These are phyloP conservation scores for Drosophila algonquin DNA, from an alignment of 2,888 invertebrate species.

Conservation along the genomic window DNA sequence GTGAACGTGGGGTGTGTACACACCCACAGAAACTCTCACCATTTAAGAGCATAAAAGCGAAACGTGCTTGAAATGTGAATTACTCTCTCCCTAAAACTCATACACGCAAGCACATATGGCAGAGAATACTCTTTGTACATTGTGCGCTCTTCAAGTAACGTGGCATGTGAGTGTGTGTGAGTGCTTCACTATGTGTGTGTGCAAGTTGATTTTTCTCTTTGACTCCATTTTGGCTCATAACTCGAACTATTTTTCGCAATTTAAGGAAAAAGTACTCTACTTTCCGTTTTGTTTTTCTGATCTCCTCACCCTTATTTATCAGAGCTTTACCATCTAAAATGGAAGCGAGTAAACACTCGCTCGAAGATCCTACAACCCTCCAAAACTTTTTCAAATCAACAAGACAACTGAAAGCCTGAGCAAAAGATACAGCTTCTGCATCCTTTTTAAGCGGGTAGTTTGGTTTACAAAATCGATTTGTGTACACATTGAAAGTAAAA, in stretches of 20 bases:
- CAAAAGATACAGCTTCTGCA: slow-evolving; percentile 15
- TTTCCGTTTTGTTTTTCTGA: slow-evolving; percentile 16
- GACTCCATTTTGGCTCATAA: slow-evolving; percentile 63
- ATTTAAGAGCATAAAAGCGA: slow-evolving; percentile 76
- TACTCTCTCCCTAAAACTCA: slow-evolving; percentile 55
- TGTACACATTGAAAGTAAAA: too few species aligned
- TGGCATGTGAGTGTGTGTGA: slow-evolving; percentile 17
- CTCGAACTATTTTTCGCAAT: slow-evolving; percentile 74
- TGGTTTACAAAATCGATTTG: too few species aligned
- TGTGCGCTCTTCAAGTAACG: slow-evolving; percentile 34
- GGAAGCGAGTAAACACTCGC: background rate
- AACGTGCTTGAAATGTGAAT: slow-evolving; percentile 75
- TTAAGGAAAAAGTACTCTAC: slow-evolving; percentile 58
- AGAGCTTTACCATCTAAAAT: slow-evolving; percentile 52
- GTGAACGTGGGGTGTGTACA: background rate
- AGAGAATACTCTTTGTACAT: slow-evolving; percentile 5
- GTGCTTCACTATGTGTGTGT: slow-evolving; percentile 15
- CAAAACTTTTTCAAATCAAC: slow-evolving; percentile 53
- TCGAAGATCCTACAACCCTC: slow-evolving; percentile 12
- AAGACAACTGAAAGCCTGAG: slow-evolving; percentile 39
- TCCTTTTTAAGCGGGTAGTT: slow-evolving; percentile 21
- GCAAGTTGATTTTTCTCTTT: slow-evolving; percentile 59
- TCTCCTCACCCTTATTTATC: slow-evolving; percentile 58
- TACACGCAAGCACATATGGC: slow-evolving; percentile 5
- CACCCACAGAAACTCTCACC: slow-evolving; percentile 66